phyloP scores from a whole-genome alignment of 2,888 invertebrate genomes.

The Nomada ferruginata region DNA sequence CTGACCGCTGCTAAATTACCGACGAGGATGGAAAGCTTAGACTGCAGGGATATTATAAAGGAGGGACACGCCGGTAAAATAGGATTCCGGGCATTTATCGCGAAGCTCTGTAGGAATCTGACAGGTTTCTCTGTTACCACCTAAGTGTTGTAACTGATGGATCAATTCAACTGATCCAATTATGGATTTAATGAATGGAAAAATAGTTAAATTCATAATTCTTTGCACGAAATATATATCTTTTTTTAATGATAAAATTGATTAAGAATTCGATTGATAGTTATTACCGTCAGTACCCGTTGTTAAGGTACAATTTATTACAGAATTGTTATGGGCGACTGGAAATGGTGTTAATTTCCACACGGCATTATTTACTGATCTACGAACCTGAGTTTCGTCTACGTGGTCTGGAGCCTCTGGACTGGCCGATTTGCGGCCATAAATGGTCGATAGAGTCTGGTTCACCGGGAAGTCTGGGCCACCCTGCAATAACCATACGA shows the following conservation, averaged over 20 bases:
- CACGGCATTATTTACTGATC: constrained; percentile 41
- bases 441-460: constrained; percentile 84
- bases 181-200: neutral
- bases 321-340: neutral
- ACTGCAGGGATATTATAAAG: neutral
- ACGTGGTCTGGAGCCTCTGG: constrained; percentile 81
- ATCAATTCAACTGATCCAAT: neutral
- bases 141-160: neutral
- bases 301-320: neutral
- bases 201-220: no score
- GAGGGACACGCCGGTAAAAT: constrained; percentile 35
- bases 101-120: constrained; percentile 16
- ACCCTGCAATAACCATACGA: constrained; percentile 77
- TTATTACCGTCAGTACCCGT: neutral
- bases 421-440: constrained; percentile 82
- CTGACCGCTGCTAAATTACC: constrained; percentile 38
- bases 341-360: constrained; percentile 5
- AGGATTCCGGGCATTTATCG: constrained; percentile 1
- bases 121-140: constrained; percentile 26
- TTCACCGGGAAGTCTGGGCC: constrained; percentile 83
- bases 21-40: constrained; percentile 6
- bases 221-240: no score
- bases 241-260: no score
- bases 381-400: constrained; percentile 82
- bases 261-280: no score